A percentile compares a stretch with the other conserved stretches of the same genome.
Evolutionary conservation across 1,140 invertebrate species (phyloP).

Genomic region (Caerostris extrusa): DNA sequence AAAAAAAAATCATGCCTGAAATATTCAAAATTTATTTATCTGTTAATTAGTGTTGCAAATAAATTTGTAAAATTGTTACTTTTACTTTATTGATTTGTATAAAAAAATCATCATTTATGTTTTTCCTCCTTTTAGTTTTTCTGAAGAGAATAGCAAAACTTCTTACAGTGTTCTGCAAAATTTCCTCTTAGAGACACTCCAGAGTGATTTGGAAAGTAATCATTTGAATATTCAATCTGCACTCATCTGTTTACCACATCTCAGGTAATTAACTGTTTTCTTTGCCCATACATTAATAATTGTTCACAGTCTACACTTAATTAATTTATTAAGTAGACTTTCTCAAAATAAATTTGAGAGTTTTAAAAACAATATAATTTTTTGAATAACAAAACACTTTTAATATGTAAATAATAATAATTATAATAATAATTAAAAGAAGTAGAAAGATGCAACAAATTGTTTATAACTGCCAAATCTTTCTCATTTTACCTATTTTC

Average conservation of each 20-base stretch:
- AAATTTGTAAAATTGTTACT: too few species aligned
- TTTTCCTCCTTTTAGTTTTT: not conserved
- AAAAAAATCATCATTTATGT: too few species aligned
- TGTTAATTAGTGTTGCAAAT: not conserved
- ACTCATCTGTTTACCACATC: constrained; percentile 85
- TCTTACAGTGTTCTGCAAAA: constrained; percentile 32
- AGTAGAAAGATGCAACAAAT: too few species aligned
- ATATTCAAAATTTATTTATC: not conserved
- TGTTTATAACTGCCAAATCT: too few species aligned
- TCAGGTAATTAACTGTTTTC: constrained; percentile 80
- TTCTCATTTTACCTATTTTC: too few species aligned
- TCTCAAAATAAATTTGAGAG: not conserved
- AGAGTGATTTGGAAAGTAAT: not conserved
- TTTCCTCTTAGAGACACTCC: constrained; percentile 15
- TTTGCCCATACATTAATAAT: not conserved
- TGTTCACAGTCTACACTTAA: not conserved
- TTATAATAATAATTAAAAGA: too few species aligned
- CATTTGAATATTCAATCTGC: constrained; percentile 82
- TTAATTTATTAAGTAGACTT: not conserved
- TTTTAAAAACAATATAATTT: not conserved
- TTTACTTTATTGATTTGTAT: too few species aligned
- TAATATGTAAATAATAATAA: too few species aligned
- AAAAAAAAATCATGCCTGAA: not conserved
- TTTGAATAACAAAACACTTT: not conserved
- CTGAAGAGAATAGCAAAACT: not conserved